Evolutionary conservation across 30 jellyfish, hydroid and myxozoan species (phyloP).

Genomic region (Hydra vulgaris): DNA sequence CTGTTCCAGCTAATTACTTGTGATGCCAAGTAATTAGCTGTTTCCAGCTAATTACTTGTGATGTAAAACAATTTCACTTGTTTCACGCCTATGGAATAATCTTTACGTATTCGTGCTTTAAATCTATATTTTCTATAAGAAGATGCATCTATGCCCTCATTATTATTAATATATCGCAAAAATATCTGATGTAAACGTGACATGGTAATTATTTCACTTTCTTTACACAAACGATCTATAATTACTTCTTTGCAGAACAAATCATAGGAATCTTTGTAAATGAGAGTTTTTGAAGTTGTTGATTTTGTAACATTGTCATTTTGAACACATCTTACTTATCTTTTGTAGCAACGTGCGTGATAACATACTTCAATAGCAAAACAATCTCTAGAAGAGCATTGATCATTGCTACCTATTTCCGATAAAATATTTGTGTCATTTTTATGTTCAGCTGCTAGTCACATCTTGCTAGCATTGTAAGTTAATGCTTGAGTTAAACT

Average conservation of each 20-base stretch:
- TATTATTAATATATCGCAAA: neutral
- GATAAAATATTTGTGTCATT: neutral
- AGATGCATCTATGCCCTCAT: slow-evolving; percentile 24
- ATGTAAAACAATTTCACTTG: slow-evolving; percentile 16
- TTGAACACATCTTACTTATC: too few relatives aligned
- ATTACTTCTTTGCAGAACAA: slow-evolving; percentile 1
- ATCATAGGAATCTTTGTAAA: neutral
- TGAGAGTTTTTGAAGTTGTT: neutral
- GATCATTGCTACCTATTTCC: neutral
- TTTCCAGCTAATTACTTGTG: too few relatives aligned
- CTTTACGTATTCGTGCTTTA: slow-evolving; percentile 1
- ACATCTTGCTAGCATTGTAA: neutral
- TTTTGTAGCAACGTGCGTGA: too few relatives aligned
- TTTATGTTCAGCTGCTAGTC: slow-evolving; percentile 3
- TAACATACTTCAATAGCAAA: neutral
- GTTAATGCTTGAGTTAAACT: too few relatives aligned
- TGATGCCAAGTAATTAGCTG: slow-evolving; percentile 4
- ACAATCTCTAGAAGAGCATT: slow-evolving; percentile 1
- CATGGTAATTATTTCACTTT: neutral
- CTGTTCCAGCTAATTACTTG: slow-evolving; percentile 1
- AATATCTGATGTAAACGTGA: neutral
- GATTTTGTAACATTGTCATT: too few relatives aligned
- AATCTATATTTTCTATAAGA: slow-evolving; percentile 8
- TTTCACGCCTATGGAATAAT: slow-evolving; percentile 1
- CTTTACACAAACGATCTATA: neutral